These are phyloP conservation scores for Acipenser oxyrinchus DNA, from an alignment of 2,797 vertebrate genomes.

Conservation along the genomic window DNA sequence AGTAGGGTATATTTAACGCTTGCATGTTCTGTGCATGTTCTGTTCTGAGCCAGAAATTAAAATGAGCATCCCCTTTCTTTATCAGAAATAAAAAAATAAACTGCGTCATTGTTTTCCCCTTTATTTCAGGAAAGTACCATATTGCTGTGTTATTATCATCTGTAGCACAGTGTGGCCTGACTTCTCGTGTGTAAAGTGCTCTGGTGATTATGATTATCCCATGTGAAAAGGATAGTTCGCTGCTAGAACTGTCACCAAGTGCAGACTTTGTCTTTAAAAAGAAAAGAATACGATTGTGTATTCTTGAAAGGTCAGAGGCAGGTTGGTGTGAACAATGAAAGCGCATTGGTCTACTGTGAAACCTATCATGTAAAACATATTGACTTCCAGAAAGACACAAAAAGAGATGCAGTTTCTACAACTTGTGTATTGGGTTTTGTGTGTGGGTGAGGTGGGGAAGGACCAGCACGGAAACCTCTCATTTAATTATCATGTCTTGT, in stretches of 20 bases:
- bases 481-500: not conserved
- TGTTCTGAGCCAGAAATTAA: not conserved
- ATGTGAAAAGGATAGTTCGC: constrained; percentile 34
- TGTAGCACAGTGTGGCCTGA: constrained; percentile 26
- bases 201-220: constrained; percentile 56
- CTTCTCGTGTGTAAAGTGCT: constrained; percentile 47
- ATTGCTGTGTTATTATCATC: constrained; percentile 37
- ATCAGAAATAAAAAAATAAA: not conserved
- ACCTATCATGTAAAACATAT: constrained; percentile 43
- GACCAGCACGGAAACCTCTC: constrained; percentile 13
- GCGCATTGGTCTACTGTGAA: constrained; percentile 31
- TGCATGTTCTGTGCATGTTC: too few relatives aligned
- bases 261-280: constrained; percentile 39
- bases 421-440: constrained; percentile 24
- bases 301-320: constrained; percentile 39
- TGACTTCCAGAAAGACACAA: constrained; percentile 27
- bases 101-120: too few relatives aligned
- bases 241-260: constrained; percentile 36
- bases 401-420: constrained; percentile 33
- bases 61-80: too few relatives aligned
- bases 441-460: too few relatives aligned
- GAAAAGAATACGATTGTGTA: constrained; percentile 32
- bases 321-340: constrained; percentile 41
- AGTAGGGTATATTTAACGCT: too few relatives aligned
- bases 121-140: constrained; percentile 19